Base-by-base conservation (phyloP, 2,888 invertebrate species). In the Meloe dianella region DNA sequence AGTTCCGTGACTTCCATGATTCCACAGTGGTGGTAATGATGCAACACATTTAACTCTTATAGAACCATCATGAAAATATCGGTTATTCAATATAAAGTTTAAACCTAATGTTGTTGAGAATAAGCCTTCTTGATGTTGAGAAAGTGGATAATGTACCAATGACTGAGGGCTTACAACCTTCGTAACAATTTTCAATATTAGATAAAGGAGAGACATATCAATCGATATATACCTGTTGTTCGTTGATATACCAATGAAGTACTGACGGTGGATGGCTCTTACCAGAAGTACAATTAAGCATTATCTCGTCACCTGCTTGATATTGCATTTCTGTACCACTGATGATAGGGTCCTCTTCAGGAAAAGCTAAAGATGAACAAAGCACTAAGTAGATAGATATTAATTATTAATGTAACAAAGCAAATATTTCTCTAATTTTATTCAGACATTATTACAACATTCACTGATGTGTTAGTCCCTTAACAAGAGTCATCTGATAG, bases 221-320 rank as follows among this genome's bases (percentile, higher is more conserved):
- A n/a, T n/a, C n/a, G n/a, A n/a, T n/a, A n/a, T n/a, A n/a, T n/a
- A n/a, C n/a, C n/a, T n/a, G n/a, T n/a, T n/a, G n/a, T n/a, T n/a
- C n/a, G n/a, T n/a, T n/a, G n/a, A n/a, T n/a, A n/a, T n/a, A n/a
- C n/a, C n/a, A n/a, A n/a, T n/a, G n/a, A n/a, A n/a, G n/a, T n/a
- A n/a, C n/a, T n/a, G n/a, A n/a, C n/a, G 91, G 91, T 35, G 92
- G 92, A 82, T 90, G 90, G 68, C 92, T 92, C 80, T 90, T 88
- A 56, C 91, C 91, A 54, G 92, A 92, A 51, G 92, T 91, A 83
- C 92, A 92, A 83, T 92, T 92, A 72, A 92, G 84, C 81, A 89
- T 90, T 76, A 92, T 85, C 70, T 88, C 89, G 80, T 92, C 92
- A 47, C 92, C 92, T 81, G 89, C 89, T 84, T 91, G 89, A 79